Conservation (phyloP, 2,113 vertebrate genomes). For the Ciconia boyciana region DNA sequence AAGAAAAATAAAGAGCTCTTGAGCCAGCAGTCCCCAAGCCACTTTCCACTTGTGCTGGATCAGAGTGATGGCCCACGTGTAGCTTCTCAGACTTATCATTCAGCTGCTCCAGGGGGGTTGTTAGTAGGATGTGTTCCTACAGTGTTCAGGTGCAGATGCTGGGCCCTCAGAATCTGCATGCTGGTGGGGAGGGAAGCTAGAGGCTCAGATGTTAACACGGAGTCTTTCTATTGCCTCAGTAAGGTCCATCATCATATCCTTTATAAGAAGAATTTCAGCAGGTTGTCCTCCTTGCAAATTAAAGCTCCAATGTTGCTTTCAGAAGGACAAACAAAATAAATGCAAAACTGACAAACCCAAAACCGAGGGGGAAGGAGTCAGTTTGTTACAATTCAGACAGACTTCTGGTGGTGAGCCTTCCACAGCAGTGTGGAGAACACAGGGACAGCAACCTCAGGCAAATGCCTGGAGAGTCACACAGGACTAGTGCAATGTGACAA, state of each 20-base stretch:
- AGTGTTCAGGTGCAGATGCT: not conserved
- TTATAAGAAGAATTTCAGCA: not conserved
- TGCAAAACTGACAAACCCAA: not conserved
- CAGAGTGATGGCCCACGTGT: not conserved
- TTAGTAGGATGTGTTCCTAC: not conserved
- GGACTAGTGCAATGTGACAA: not conserved
- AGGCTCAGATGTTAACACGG: not conserved
- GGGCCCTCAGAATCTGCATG: not conserved
- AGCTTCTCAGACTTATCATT: not conserved
- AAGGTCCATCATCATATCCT: not conserved
- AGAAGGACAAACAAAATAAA: not conserved
- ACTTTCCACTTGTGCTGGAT: not conserved
- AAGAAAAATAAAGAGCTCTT: not conserved
- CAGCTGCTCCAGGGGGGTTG: not conserved
- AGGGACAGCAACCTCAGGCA: not conserved
- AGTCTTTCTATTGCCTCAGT: not conserved
- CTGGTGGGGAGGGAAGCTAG: not conserved
- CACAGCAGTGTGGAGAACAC: not conserved
- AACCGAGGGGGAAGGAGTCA: not conserved
- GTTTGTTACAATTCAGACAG: not conserved
- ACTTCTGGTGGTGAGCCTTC: not conserved
- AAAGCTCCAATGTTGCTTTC: not conserved
- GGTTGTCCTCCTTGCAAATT: not conserved
- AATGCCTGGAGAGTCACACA: not conserved
- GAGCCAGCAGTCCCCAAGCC: not conserved